These are phyloP conservation scores for Hoplostethus atlanticus DNA, from an alignment of 2,797 vertebrate genomes.

Conservation along the genomic window DNA sequence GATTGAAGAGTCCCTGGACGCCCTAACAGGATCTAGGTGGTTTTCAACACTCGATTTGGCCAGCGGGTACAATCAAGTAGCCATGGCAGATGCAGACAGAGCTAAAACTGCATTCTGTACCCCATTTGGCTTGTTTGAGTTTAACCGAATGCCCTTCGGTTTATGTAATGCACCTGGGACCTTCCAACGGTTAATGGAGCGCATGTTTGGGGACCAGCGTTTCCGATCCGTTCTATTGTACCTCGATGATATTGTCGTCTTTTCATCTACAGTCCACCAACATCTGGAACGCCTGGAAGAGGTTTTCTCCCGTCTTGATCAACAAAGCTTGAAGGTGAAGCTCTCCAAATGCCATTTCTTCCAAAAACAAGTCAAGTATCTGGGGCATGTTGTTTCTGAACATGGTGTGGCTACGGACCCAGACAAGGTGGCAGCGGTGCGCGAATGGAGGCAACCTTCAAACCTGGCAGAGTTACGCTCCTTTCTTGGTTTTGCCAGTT, in stretches of 20 bases:
- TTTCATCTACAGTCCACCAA: neutral
- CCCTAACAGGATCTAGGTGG: neutral
- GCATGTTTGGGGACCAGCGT: conserved; percentile 7
- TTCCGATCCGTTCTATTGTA: conserved; percentile 1
- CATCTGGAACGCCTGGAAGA: conserved; percentile 5
- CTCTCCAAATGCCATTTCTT: conserved; percentile 6
- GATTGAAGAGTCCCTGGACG: neutral
- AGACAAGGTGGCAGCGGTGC: neutral
- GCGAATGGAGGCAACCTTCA: neutral
- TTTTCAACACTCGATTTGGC: conserved; percentile 12
- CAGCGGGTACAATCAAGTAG: conserved; percentile 16
- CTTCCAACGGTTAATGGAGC: conserved; percentile 1
- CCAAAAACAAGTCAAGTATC: neutral
- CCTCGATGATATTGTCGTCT: conserved; percentile 12
- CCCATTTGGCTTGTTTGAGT: conserved; percentile 6
- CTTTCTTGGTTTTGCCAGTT: neutral
- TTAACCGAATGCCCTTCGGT: conserved; percentile 9
- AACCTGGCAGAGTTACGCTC: neutral
- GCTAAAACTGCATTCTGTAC: conserved; percentile 12
- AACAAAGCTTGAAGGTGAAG: neutral
- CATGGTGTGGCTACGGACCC: neutral
- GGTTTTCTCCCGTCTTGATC: neutral
- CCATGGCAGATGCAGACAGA: neutral
- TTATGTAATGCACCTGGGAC: conserved; percentile 1
- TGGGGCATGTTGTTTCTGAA: neutral